Base-by-base conservation (phyloP, 2,888 invertebrate genomes). In the Agonopterix subpropinquella region DNA sequence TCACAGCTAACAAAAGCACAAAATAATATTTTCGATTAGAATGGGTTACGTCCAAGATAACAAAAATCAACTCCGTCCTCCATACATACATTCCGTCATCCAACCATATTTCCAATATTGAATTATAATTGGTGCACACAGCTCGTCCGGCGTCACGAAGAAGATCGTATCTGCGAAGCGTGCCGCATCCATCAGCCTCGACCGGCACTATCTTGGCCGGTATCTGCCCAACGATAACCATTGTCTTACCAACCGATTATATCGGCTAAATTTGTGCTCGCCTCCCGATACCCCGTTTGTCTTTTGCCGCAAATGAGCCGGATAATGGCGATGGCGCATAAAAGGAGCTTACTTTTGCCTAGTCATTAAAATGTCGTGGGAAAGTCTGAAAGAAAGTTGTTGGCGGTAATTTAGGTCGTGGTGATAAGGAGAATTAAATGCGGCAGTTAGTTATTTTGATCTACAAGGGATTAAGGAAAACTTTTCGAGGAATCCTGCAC, bases 81-180 rank as follows among this genome's bases (percentile, higher is more conserved):
- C n/a, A 13, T n/a, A n/a, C n/a, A 11, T 10, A 13, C 42, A 13
- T 11, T 8, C 11, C 42, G 42, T 42, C 42, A n/a, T 8, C 42
- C 42, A 11, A 11, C 8, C 42, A n/a, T n/a, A 42, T 41, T 49
- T 52, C 52, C 48, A 58, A 81, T 84, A 87, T 87, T 85, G 85
- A 85, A 85, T 85, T 84, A 84, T 86, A 86, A 87, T 86, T 86
- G 86, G 83, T 82, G 77, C 82, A 79, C 74, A 74, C 73, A 52
- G 42, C 8, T 13, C 42, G 42, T 10, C 55, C 59, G 62, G 62
- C 80, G 76, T 81, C 84, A 81, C 83, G 85, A 83, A 65, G 62
- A 67, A 73, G 87, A 87, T 87, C 71, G 60, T 86, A 87, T 87
- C 87, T 54, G 54, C 55, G 57, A 76, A 77, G 80, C 87, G 86